These are phyloP conservation scores for Ephestia elutella DNA, from an alignment of 1,140 invertebrate species.

Conservation along the genomic window DNA sequence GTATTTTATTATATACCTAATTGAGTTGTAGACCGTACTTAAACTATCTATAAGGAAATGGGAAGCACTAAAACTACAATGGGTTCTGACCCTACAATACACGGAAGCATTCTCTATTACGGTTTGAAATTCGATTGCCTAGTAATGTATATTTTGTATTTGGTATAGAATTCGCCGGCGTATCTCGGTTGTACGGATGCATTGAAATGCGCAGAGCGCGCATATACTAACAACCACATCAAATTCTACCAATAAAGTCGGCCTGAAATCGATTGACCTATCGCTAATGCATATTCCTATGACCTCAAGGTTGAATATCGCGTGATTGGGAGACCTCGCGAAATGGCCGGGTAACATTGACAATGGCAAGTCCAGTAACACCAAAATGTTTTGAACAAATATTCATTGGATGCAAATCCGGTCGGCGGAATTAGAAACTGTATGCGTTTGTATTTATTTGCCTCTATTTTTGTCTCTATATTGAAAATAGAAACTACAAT, in stretches of 20 bases:
- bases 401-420: conserved; percentile 45
- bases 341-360: conserved; percentile 15
- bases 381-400: conserved; percentile 39
- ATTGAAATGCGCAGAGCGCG: conserved; percentile 5
- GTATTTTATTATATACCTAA: too few relatives aligned
- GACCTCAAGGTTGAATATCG: background rate
- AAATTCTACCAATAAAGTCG: conserved; percentile 10
- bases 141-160: conserved; percentile 14
- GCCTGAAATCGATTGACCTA: conserved; percentile 4
- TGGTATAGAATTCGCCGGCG: background rate
- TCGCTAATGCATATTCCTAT: conserved; percentile 8
- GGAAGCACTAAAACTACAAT: too few relatives aligned
- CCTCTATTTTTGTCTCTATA: background rate
- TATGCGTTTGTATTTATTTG: conserved; percentile 16
- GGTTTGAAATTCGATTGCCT: conserved; percentile 12
- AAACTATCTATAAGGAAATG: too few relatives aligned
- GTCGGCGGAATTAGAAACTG: conserved; percentile 32
- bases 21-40: too few relatives aligned
- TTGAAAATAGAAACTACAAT: too few relatives aligned
- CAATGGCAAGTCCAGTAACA: conserved; percentile 18
- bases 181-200: background rate
- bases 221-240: conserved; percentile 21
- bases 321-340: background rate
- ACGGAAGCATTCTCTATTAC: background rate
- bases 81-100: too few relatives aligned